phyloP scores from a whole-genome alignment of 2,113 vertebrate species.

The Typhlomys cinereus region DNA sequence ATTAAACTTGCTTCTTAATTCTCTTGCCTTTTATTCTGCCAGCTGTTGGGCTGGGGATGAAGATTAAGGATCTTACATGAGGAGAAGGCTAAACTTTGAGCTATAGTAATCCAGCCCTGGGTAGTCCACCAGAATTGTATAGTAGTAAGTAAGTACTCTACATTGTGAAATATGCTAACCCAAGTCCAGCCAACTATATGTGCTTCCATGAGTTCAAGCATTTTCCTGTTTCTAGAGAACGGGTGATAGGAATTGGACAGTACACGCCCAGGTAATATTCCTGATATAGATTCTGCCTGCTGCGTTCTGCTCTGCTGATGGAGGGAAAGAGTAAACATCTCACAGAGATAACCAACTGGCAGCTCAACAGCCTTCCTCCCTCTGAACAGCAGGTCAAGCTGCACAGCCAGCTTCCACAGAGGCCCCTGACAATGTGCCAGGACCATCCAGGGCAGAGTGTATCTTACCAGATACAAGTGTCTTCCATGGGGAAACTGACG shows the following conservation, averaged over 20 bases:
- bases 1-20: not conserved
- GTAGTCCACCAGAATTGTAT: no score
- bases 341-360: fast-evolving
- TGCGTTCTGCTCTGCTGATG: not conserved
- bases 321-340: fast-evolving
- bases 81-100: no score
- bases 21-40: not conserved
- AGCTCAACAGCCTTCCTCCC: no score
- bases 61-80: not conserved
- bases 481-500: not conserved
- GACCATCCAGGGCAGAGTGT: not conserved
- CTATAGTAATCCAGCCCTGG: no score
- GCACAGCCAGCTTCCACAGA: not conserved
- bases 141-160: no score
- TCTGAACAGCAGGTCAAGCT: not conserved
- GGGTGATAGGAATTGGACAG: no score
- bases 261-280: not conserved
- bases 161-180: not conserved
- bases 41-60: fast-evolving
- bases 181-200: not conserved
- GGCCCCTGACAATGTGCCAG: not conserved
- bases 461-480: not conserved
- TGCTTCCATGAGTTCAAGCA: not conserved
- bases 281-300: not conserved
- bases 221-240: not conserved